Conservation (phyloP, 2,888 invertebrate species). For the Paralinhomoeus sp. region DNA sequence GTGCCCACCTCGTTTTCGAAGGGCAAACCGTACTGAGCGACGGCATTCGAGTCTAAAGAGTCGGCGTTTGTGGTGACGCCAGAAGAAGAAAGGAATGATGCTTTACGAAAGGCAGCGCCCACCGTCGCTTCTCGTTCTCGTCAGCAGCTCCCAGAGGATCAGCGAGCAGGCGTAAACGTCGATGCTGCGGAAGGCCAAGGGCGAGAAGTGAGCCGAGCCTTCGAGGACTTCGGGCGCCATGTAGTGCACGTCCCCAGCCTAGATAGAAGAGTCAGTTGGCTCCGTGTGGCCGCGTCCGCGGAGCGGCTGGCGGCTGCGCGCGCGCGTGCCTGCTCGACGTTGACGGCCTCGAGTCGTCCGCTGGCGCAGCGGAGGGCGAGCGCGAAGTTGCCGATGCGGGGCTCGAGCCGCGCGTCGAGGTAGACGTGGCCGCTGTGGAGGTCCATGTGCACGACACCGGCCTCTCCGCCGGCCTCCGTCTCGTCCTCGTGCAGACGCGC, state of each 20-base stretch:
- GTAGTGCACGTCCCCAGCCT: constrained; percentile 58
- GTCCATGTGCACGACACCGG: constrained; percentile 83
- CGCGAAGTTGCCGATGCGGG: constrained; percentile 92
- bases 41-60: too few species aligned
- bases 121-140: constrained; percentile 5
- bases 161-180: constrained; percentile 35
- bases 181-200: constrained; percentile 35
- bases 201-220: constrained; percentile 34
- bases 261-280: too few species aligned
- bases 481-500: constrained; percentile 83
- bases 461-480: constrained; percentile 45
- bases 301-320: too few species aligned
- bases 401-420: constrained; percentile 39
- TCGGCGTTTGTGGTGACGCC: too few species aligned
- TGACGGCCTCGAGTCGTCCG: constrained; percentile 38
- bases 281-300: too few species aligned
- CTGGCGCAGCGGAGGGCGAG: constrained; percentile 73
- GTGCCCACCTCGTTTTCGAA: constrained; percentile 74
- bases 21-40: constrained; percentile 52
- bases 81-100: too few species aligned
- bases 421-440: constrained; percentile 88
- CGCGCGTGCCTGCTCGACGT: too few species aligned
- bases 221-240: constrained; percentile 77
- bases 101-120: too few species aligned
- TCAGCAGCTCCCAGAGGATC: constrained; percentile 32